Evolutionary conservation across 2,113 vertebrate species (phyloP).

Genomic region (Saccopteryx leptura): DNA sequence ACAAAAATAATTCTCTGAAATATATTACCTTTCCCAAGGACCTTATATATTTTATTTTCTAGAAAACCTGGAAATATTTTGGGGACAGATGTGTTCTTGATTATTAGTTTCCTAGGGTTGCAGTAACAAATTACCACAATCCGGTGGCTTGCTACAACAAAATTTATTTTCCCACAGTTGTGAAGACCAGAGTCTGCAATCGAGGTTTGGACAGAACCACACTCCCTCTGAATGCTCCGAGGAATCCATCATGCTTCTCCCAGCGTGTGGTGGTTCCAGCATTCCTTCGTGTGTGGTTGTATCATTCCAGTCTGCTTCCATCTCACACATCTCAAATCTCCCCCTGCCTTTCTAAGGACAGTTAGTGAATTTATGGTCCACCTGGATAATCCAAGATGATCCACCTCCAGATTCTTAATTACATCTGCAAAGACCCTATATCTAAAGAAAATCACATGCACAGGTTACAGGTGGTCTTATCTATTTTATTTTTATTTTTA

Average conservation of each 20-base stretch:
- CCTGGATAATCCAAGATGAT: neutral
- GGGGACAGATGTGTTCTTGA: neutral
- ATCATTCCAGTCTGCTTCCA: neutral
- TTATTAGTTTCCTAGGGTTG: neutral
- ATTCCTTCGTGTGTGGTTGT: neutral
- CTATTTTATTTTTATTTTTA: neutral
- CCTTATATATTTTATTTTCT: constrained; percentile 45
- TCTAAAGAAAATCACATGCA: neutral
- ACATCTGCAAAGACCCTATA: neutral
- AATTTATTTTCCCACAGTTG: neutral
- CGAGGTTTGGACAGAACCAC: neutral
- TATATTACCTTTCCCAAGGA: constrained; percentile 1
- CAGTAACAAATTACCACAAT: neutral
- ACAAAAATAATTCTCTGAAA: constrained; percentile 40
- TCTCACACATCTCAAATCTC: neutral
- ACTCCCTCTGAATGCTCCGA: no score
- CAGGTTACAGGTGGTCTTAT: neutral
- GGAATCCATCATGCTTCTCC: no score
- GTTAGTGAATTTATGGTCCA: neutral
- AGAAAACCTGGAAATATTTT: neutral
- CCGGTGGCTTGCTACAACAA: neutral
- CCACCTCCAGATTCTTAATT: neutral
- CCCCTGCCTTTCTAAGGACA: neutral
- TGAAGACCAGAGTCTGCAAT: neutral
- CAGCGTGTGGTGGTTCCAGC: neutral